A percentile compares a stretch with the other conserved stretches of the same genome.
phyloP scores from a whole-genome alignment of 2,797 vertebrate genomes.

The Oryzias dopingdopingensis region DNA sequence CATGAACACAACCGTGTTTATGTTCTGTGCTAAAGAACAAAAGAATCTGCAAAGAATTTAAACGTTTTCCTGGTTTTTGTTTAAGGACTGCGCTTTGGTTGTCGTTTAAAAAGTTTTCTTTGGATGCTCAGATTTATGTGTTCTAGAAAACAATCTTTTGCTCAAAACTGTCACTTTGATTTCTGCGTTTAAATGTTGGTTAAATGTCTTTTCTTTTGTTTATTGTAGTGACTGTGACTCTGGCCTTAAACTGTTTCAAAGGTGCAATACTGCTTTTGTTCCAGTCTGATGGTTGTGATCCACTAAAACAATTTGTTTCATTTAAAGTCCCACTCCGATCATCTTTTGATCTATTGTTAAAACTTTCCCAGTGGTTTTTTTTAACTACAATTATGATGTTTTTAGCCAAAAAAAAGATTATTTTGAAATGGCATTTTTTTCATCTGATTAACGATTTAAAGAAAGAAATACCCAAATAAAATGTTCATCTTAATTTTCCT shows the following conservation, averaged over 20 bases:
- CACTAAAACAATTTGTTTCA: conserved; percentile 16
- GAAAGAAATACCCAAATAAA: too few species aligned
- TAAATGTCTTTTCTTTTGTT: conserved; percentile 10
- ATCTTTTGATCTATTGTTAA: too few species aligned
- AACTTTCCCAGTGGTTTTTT: too few species aligned
- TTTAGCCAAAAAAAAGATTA: too few species aligned
- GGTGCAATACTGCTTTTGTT: conserved; percentile 35
- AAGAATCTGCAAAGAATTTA: conserved; percentile 3
- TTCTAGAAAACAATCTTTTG: conserved; percentile 19
- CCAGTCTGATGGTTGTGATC: conserved; percentile 9
- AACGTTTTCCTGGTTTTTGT: conserved; percentile 35
- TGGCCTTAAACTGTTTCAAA: conserved; percentile 70
- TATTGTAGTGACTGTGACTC: conserved; percentile 45
- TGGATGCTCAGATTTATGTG: conserved; percentile 8
- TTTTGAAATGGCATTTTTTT: too few species aligned
- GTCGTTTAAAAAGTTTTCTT: conserved; percentile 13
- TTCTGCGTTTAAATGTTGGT: conserved; percentile 17
- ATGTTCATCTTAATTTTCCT: too few species aligned
- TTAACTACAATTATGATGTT: too few species aligned
- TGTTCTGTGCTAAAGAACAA: conserved; percentile 42
- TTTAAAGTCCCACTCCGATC: too few species aligned
- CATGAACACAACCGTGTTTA: conserved; percentile 48
- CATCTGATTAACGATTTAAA: too few species aligned
- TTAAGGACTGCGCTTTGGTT: conserved; percentile 26
- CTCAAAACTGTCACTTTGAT: conserved; percentile 7